Conservation (phyloP, 2,888 invertebrate species). For the Argyra leucocephala region DNA sequence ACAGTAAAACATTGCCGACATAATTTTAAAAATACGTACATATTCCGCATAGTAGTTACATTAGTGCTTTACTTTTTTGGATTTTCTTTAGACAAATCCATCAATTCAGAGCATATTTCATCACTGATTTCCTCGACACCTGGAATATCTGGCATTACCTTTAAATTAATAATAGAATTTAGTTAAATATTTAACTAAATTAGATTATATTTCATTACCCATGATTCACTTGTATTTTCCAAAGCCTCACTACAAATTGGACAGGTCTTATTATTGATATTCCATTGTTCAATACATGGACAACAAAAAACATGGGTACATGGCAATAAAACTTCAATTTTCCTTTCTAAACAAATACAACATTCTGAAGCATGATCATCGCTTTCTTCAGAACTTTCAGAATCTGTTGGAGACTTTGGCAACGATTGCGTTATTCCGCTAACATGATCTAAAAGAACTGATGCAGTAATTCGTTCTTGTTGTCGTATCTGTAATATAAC, state of each 20-base stretch:
- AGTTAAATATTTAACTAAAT: not conserved
- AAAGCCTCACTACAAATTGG: constrained; percentile 58
- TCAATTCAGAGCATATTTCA: constrained; percentile 43
- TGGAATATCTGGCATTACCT: constrained; percentile 50
- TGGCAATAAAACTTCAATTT: constrained; percentile 57
- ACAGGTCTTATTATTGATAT: constrained; percentile 58
- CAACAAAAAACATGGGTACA: constrained; percentile 63
- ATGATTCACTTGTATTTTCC: constrained; percentile 54
- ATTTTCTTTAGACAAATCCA: constrained; percentile 29
- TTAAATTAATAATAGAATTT: not conserved
- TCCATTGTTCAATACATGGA: constrained; percentile 65
- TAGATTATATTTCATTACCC: constrained; percentile 40
- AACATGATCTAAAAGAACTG: constrained; percentile 41
- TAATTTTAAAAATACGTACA: not conserved
- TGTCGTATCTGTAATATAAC: not conserved
- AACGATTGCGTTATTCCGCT: constrained; percentile 27
- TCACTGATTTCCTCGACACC: constrained; percentile 50
- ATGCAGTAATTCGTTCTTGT: constrained; percentile 32
- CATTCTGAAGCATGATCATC: constrained; percentile 49
- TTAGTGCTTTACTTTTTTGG: too few species aligned
- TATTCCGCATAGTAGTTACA: too few species aligned
- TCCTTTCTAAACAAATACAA: constrained; percentile 62
- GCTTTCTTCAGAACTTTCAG: constrained; percentile 26
- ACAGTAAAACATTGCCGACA: not conserved
- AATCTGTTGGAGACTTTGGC: constrained; percentile 22